Base-by-base conservation (phyloP, 2,113 vertebrate species). In the Neopipo cinnamomea region DNA sequence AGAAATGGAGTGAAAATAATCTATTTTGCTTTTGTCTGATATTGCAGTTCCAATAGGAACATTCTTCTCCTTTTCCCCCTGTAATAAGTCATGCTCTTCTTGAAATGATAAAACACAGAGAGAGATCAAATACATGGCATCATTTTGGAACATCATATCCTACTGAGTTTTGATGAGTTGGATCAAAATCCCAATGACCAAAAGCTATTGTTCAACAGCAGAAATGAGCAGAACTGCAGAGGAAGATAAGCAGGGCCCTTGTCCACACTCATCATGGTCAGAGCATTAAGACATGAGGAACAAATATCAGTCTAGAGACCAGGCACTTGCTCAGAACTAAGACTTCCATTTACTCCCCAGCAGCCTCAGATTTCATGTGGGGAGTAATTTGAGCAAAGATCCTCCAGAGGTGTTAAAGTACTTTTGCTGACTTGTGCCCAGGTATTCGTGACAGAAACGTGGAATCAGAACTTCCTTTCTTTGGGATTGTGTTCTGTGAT, bases 1-100 rank as follows among this genome's bases (percentile, higher is more conserved):
- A 86, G 62, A 92, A 92, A 93, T 89, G 44, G 62, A 85, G 46
- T 77, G 78, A 92, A 89, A 89, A 89, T 74, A 89, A 93, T 88
- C 49, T 85, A 49, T 67, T 93, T 93, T 85, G 56, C 31, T 80
- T 93, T 85, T 63, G 35, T 73, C n/a, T 77, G 56, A 56, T 91
- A 30, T 63, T 75, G 23, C 33, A 93, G 20, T 70, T 88, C 61
- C 88, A 84, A 87, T 79, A 79, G 62, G 37, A 49, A 88, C 3
- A 41, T 41, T 71, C 33, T 84, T 81, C 25, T 89, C 17, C 50
- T 22, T 67, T 55, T 20, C 6, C 1, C 8, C 12, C 16, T 6
- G 3, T 66, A 50, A 55, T 85, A 23, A 58, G 31, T 70, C 44
- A 18, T 33, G 31, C 6, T 80, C 35, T 47, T 87, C 47, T 91